Base-by-base conservation (phyloP, 2,888 invertebrate genomes). In the Myopa tessellatipennis region DNA sequence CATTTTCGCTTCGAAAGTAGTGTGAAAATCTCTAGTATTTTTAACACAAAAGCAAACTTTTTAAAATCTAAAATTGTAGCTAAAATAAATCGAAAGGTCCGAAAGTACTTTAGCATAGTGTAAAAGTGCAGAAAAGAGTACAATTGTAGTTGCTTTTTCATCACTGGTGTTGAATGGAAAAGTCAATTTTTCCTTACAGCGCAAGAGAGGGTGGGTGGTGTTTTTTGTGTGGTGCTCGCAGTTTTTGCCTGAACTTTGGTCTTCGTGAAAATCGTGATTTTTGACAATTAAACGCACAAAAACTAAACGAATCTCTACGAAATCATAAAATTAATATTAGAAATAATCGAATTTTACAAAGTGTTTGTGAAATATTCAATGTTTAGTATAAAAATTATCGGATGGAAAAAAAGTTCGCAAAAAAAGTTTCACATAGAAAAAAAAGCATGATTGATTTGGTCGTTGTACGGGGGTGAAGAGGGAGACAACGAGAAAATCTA, bases 111-210 rank as follows among this genome's bases (percentile, higher is more conserved):
- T 26, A 26, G 26, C 2, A 2, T 26, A 26, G 26, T 26, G 26
- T 18, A 61, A 8, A 61, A 61, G n/a, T 61, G 14, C 16, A 3
- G 6, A 61, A 61, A 61, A 61, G n/a, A 61, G 18, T 10, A 26
- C n/a, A 61, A 26, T 4, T 61, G n/a, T 18, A 14, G n/a, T n/a
- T 26, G 2, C 26, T 26, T 26, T 18, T 61, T 26, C 50, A 14
- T 8, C 50, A 50, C 8, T 10, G 68, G 68, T 68, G 75, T 45
- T 75, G 60, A 69, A 69, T 68, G 75, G 78, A 80, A 84, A 84
- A 83, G 82, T 83, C 82, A 84, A 83, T 83, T 85, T 83, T 84
- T 82, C 82, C 82, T 81, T 83, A 81, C 81, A 80, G 60, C 82
- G 82, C 81, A 81, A 34, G 4, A 16, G 8, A 83, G 82, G 83